phyloP scores from a whole-genome alignment of 2,797 vertebrate species.

The Tangara arthus region DNA sequence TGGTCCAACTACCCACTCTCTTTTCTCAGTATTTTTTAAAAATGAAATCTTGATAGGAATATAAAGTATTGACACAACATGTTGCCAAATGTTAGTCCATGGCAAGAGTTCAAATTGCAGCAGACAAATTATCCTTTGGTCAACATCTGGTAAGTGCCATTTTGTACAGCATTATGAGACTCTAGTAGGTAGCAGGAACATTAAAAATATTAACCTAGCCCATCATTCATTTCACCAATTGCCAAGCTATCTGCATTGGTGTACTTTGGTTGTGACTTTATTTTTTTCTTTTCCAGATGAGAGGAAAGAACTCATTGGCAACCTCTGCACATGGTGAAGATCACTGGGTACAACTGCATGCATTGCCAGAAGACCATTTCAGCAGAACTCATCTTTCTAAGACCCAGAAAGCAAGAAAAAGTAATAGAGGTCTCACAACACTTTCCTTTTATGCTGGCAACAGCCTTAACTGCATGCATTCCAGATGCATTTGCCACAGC shows the following conservation, averaged over 20 bases:
- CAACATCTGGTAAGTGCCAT: not conserved
- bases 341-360: not conserved
- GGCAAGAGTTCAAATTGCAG: not conserved
- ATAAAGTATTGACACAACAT: not conserved
- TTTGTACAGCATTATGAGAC: rapidly evolving
- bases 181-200: not conserved
- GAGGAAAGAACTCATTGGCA: not conserved
- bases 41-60: not conserved
- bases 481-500: not conserved
- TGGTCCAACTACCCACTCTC: not conserved
- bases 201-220: not conserved
- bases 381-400: not conserved
- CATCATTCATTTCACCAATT: not conserved
- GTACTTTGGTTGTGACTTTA: rapidly evolving
- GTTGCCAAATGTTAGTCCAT: not conserved
- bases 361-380: not conserved
- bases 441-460: not conserved
- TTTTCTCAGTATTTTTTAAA: not conserved
- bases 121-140: not conserved
- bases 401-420: not conserved
- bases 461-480: not conserved
- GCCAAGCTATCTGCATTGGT: not conserved
- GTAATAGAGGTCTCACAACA: not conserved
- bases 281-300: not conserved
- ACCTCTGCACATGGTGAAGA: not conserved